Base-by-base conservation (phyloP, 2,888 invertebrate genomes). In the Prosapia bicincta region DNA sequence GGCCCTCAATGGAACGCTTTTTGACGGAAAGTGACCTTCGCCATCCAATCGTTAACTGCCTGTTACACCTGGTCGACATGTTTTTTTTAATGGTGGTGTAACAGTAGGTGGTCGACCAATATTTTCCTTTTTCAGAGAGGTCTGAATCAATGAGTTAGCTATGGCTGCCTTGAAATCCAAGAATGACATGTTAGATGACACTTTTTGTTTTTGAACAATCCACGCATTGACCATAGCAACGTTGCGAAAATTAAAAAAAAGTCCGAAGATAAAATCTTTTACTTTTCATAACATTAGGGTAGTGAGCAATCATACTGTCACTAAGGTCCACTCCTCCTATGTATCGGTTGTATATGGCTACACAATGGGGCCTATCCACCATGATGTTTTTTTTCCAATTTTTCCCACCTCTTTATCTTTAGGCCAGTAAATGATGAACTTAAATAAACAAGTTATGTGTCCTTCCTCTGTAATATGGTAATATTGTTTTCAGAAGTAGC, bases 281-380 rank as follows among this genome's bases (percentile, higher is more conserved):
- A 65, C 68, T 71, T 68, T 78, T 78, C 1, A 72, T 69, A 20
- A 25, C 71, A 26, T 78, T 76, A 20, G 78, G 78, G 68, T 76
- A 78, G 26, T 78, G 75, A 13, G 76, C 76, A 25, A 78, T 76
- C 74, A 78, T 74, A 24, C 76, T 67, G 66, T 77, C 72, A 70
- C 70, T 76, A 13, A 78, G 69, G 67, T 77, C 76, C 25, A 78
- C 76, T 1, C 76, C 77, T 15, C 77, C 73, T 69, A 74, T 78
- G 20, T n/a, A n/a, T n/a, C n/a, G n/a, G n/a, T n/a, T n/a, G n/a
- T n/a, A n/a, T n/a, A n/a, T n/a, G n/a, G n/a, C n/a, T n/a, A n/a
- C n/a, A n/a, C n/a, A n/a, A n/a, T n/a, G n/a, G n/a, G n/a, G n/a
- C n/a, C n/a, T n/a, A 71, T 69, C 38, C 71, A 28, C 25, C 43